Evolutionary conservation across 2,797 vertebrate genomes (phyloP), one percentile per base, ranked within the genome.

Genomic region (Acanthurus leucopareius): DNA sequence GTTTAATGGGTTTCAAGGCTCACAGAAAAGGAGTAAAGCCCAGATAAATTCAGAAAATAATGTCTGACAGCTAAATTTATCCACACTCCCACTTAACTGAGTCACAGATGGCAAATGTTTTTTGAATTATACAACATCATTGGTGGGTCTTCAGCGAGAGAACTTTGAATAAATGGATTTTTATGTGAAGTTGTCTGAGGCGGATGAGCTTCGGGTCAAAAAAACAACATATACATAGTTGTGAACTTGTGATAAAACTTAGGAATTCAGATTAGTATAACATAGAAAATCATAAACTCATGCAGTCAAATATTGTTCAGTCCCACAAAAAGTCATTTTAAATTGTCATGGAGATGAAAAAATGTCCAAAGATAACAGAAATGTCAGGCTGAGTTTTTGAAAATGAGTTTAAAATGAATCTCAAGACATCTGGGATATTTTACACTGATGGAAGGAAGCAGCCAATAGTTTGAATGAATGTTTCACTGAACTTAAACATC

Each of bases 1-100:
- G 17, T 38, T 59, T 16, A 28, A 40, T 10, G n/a, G n/a, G 7
- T 70, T 44, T 71, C 35, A 61, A 72, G 54, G 40, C 48, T 74
- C 38, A 10, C 10, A 17, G 67, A 64, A 59, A 63, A 15, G 17
- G 11, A 45, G 7, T 10, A 5, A 67, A 73, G 20, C 9, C 45
- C 20, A 44, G n/a, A 68, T 60, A 38, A 28, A 56, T 48, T 68
- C 45, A 35, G 32, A 25, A 25, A 32, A 71, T 15, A 0, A 10
- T 44, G 2, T 68, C 51, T 63, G 66, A 79, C 63, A 49, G 67
- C 3, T 7, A 14, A 16, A 9, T 56, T 25, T 25, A 25, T 25
- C 25, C 25, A 25, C 25, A 25, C 25, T 54, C 44, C 44, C 51
- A 51, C 28, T 40, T 54, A 9, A 15, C 44, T 28, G 49, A 72